phyloP scores from a whole-genome alignment of 2,888 invertebrate genomes.

The Mycalesis mineus region DNA sequence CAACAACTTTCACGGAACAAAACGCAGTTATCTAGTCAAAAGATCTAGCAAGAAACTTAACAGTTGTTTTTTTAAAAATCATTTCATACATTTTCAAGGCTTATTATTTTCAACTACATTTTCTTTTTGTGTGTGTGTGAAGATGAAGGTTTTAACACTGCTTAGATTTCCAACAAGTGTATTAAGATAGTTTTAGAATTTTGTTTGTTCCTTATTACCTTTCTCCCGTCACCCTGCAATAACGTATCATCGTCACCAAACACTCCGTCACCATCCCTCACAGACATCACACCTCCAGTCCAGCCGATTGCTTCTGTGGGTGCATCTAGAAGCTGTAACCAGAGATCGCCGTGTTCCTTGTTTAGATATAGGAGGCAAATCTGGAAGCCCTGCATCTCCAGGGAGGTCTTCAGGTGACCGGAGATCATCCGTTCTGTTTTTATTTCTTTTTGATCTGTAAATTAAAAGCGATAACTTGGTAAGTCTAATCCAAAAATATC shows the following conservation, averaged over 20 bases:
- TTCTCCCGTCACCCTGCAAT: constrained; percentile 42
- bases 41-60: too few species aligned
- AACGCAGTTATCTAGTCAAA: too few species aligned
- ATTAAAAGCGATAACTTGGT: not conserved
- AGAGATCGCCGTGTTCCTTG: constrained; percentile 56
- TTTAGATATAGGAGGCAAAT: constrained; percentile 82
- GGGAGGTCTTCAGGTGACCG: constrained; percentile 82
- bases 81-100: too few species aligned
- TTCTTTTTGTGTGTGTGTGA: too few species aligned
- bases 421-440: constrained; percentile 74
- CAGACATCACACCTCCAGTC: constrained; percentile 66
- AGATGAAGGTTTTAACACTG: too few species aligned
- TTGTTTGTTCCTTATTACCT: constrained; percentile 40
- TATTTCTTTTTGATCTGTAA: constrained; percentile 61
- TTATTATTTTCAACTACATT: too few species aligned
- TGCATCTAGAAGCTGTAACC: constrained; percentile 77
- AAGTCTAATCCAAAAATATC: not conserved
- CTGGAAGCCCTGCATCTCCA: constrained; percentile 88
- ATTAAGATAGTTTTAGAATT: too few species aligned
- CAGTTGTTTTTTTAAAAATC: too few species aligned
- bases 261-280: constrained; percentile 35
- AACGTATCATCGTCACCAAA: constrained; percentile 50
- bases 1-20: too few species aligned
- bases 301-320: constrained; percentile 78
- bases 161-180: too few species aligned